Base-by-base conservation (phyloP, 2,113 vertebrate genomes). In the Petrocephalus zakoni region DNA sequence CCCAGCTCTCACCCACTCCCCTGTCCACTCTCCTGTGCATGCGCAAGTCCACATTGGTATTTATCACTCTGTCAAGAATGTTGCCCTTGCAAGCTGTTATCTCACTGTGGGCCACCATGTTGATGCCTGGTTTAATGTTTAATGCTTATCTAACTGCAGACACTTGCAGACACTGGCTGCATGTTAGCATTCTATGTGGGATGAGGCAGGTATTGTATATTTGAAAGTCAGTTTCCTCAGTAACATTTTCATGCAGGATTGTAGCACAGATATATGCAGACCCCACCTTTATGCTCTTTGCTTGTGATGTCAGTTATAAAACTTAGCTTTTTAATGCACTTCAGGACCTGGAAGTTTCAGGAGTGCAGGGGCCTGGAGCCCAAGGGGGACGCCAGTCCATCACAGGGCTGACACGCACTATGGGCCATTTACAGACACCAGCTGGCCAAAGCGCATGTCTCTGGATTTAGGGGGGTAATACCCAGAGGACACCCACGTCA, bases 51-150 rank as follows among this genome's bases (percentile, higher is more conserved):
- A 29, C 1, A 10, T 34, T 25, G 10, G 49, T 11, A 51, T 19
- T 51, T 42, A 82, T 21, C 78, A 19, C 25, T 49, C 49, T 53
- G 25, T 51, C 29, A 55, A 25, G 34, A 13, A 86, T 47, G 46
- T 86, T 21, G 55, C 46, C 86, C 21, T 46, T 42, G 86, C 34
- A 88, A 72, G 2, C 34, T 5, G 52, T 49, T 83, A 88, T 82
- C 75, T 88, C 53, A 46, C 37, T 51, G 75, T 42, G n/a, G 21
- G 21, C n/a, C 7, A 13, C 37, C 29, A 5, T 83, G 53, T 84
- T 82, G 53, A 88, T 61, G 68, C 22, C 72, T 52, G 78, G 87
- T 61, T 88, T 88, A 88, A 88, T 88, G 37, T 83, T 88, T 88
- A 88, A 88, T 83, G 53, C 53, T 46, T 42, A 29, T 61, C 87